Base-by-base conservation (phyloP, 2,797 vertebrate species). In the Podarcis lilfordi region DNA sequence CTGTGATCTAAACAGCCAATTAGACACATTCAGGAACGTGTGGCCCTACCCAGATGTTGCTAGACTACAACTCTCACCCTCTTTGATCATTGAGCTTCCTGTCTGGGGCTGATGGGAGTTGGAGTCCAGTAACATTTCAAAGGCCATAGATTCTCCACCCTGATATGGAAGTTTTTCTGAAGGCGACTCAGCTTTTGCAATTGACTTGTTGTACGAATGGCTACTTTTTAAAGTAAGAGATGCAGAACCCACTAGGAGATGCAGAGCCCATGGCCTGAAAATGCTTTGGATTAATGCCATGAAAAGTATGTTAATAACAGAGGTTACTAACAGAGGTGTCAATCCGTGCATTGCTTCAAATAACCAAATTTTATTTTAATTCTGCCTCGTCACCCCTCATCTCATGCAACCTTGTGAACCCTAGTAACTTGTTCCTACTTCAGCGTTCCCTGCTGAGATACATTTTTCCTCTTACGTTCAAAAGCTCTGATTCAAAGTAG, bases 391-490 rank as follows among this genome's bases (percentile, higher is more conserved):
- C 77, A 29, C 4, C 1, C 83, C 27, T 1, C 0, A 0, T 37
- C 4, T 11, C 8, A 5, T 59, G 45, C 84, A 89, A 84, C 59
- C 76, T 75, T 23, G 29, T 76, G 40, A 0, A 0, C 23, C 13
- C 84, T 75, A 80, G 76, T 69, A 92, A 81, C 17, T 68, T 43
- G 43, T 32, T 76, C 82, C 74, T 89, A 86, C 80, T 45, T 29
- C 32, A 23, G 59, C 2, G 80, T 84, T 83, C 86, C 82, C 27
- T 37, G 82, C 25, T 89, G 72, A 88, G 93, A 89, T 77, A 5
- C 8, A 35, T 80, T 40, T 79, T 64, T 32, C 68, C 69, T 86
- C 0, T 75, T 84, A 32, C 91, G 86, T 13, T 91, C 61, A 59
- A 84, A 86, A 78, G 79, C 23, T 76, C 89, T 88, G 35, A 37